Evolutionary conservation across 2,797 vertebrate species (phyloP), one percentile per base, ranked within the genome.

Genomic region (Oceanodroma leucorhoa): DNA sequence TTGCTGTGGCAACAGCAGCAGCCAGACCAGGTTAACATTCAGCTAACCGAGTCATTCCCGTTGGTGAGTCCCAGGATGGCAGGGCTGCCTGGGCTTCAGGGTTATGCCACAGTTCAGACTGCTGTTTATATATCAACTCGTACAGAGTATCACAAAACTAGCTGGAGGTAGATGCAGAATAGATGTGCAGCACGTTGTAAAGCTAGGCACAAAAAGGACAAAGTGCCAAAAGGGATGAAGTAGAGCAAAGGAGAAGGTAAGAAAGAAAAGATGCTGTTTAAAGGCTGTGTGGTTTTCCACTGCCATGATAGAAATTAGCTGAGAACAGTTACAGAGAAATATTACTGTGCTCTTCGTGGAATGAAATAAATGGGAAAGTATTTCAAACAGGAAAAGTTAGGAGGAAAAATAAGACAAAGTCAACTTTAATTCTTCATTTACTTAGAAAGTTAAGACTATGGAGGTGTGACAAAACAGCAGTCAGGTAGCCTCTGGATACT

Each of bases 41-140:
- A 62, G 54, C 12, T 54, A 29, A 78, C 8, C 0, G 0, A 38
- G 41, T 23, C 0, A 3, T 65, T 85, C 26, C 84, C 1, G 1
- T 9, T 3, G 10, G n/a, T 11, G 26, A 83, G 50, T 46, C 29
- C 54, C 54, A 34, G 45, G 57, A 12, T 0, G 3, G 16, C 60
- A n/a, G 51, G 14, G 53, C 67, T 78, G 48, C 41, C 34, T 26
- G 26, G n/a, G 20, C 40, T 88, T 55, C 29, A 13, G 36, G 6
- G 18, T 24, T 51, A 41, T 57, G 50, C 38, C 34, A 29, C 69
- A 12, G 30, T n/a, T 75, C 46, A 73, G 38, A 5, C 46, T 55
- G 40, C 40, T 90, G 12, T 34, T 61, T 45, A 21, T 16, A 1
- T 12, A 38, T 23, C 45, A 20, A 0, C 11, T 78, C 48, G 50